A percentile compares a stretch with the other conserved stretches of the same genome.
phyloP scores from a whole-genome alignment of 2,113 vertebrate genomes.

The Phrynosoma platyrhinos region DNA sequence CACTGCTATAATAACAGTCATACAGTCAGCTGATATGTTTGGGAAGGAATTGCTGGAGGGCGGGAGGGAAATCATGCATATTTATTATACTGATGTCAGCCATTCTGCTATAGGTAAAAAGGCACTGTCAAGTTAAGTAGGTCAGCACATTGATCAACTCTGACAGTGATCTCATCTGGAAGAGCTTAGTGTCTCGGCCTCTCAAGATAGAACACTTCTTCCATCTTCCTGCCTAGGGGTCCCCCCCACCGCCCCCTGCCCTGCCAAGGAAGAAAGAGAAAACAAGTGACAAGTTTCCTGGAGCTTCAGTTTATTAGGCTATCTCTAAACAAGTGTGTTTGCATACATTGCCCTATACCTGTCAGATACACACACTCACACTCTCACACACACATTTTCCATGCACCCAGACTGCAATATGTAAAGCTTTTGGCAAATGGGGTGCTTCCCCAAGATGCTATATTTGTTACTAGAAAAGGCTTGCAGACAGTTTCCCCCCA shows the following conservation, averaged over 20 bases:
- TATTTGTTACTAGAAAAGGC: background rate
- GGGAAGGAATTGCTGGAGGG: conserved; percentile 8
- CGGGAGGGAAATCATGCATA: background rate
- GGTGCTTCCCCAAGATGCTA: background rate
- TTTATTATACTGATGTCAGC: conserved; percentile 6
- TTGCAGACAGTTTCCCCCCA: background rate
- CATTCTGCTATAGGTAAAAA: conserved; percentile 26
- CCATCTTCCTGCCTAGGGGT: background rate
- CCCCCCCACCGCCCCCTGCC: background rate
- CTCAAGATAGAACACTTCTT: background rate
- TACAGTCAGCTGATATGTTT: conserved; percentile 3
- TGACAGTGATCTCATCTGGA: conserved; percentile 23
- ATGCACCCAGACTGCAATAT: background rate
- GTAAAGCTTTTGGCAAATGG: background rate
- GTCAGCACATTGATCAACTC: conserved; percentile 22
- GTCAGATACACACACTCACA: background rate
- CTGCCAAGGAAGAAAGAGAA: background rate
- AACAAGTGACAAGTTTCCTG: conserved; percentile 3
- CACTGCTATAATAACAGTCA: background rate
- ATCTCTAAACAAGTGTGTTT: conserved; percentile 19
- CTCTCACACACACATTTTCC: background rate
- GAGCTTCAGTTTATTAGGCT: conserved; percentile 6
- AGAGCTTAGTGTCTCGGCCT: conserved; percentile 35
- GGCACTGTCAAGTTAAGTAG: conserved; percentile 29
- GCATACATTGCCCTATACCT: background rate